Evolutionary conservation across 1,140 invertebrate species (phyloP).

Genomic region (Metopolophium dirhodum): DNA sequence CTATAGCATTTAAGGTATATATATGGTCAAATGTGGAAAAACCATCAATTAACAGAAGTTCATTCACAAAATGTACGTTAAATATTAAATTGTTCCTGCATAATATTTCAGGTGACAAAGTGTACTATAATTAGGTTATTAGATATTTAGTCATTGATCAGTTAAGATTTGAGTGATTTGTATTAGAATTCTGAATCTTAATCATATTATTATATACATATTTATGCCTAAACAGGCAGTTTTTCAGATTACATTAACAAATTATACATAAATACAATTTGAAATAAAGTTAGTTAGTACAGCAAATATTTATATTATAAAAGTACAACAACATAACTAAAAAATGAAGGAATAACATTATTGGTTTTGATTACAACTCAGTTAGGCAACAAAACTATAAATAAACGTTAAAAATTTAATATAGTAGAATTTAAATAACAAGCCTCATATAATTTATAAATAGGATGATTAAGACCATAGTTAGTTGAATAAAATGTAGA

Average conservation of each 20-base stretch:
- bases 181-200: too few relatives aligned
- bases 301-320: not conserved
- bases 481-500: not conserved
- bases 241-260: too few relatives aligned
- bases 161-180: not conserved
- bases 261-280: not conserved
- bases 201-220: too few relatives aligned
- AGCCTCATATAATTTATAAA: not conserved
- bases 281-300: not conserved
- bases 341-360: not conserved
- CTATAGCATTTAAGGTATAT: too few relatives aligned
- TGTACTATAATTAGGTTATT: not conserved
- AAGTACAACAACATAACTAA: not conserved
- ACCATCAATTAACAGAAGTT: too few relatives aligned
- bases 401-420: not conserved
- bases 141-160: too few relatives aligned
- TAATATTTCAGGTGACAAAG: too few relatives aligned
- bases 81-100: too few relatives aligned
- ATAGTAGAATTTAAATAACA: not conserved
- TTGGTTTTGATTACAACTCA: not conserved
- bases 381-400: not conserved
- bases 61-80: too few relatives aligned
- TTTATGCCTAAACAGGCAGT: too few relatives aligned
- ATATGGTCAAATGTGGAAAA: too few relatives aligned
- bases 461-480: not conserved